Evolutionary conservation across 1,140 invertebrate species (phyloP).

Genomic region (Drosophila ambigua): DNA sequence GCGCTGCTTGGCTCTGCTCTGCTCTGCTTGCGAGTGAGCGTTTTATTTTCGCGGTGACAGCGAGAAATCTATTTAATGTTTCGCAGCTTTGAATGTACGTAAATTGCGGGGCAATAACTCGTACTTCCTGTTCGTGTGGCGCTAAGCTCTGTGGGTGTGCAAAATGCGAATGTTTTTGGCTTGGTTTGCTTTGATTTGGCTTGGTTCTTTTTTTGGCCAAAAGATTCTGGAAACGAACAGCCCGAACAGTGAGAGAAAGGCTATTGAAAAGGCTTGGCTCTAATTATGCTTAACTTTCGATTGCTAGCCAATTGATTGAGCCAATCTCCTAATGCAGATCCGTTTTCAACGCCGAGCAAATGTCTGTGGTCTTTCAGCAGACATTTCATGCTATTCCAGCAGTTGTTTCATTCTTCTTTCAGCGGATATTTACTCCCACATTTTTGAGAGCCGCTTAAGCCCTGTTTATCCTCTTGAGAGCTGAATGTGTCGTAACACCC

Average conservation of each 20-base stretch:
- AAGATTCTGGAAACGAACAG: constrained; percentile 33
- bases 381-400: too few species aligned
- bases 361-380: too few species aligned
- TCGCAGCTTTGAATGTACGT: constrained; percentile 46
- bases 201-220: constrained; percentile 31
- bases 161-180: constrained; percentile 3
- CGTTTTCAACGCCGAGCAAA: too few species aligned
- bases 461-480: constrained; percentile 19
- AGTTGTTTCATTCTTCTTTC: neutral
- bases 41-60: constrained; percentile 71
- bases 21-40: constrained; percentile 37
- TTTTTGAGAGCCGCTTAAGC: neutral
- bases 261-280: constrained; percentile 25
- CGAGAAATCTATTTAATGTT: constrained; percentile 55
- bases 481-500: neutral
- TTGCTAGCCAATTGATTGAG: too few species aligned
- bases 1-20: constrained; percentile 1
- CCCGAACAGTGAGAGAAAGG: constrained; percentile 44
- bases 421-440: neutral
- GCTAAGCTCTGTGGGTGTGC: constrained; percentile 73
- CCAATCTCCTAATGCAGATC: too few species aligned
- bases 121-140: constrained; percentile 69
- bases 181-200: too few species aligned
- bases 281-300: constrained; percentile 17
- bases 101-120: constrained; percentile 54